Conservation (phyloP, 2,888 invertebrate species). For the Hirtodrosophila alboralis region DNA sequence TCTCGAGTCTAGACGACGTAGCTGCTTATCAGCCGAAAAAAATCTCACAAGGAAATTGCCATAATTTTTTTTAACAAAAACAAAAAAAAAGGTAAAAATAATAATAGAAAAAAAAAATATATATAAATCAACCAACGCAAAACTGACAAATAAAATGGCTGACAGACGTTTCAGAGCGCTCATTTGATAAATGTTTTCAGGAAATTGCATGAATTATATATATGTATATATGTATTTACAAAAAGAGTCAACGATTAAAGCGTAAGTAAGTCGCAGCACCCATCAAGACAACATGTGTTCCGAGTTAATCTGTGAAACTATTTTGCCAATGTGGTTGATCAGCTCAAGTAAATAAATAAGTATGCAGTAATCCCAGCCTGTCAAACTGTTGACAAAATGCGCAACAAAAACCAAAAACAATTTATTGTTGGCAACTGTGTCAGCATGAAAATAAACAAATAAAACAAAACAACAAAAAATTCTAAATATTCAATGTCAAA, state of each 20-base stretch:
- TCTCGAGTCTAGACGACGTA: constrained; percentile 58
- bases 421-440: constrained; percentile 58
- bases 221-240: constrained; percentile 28
- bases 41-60: constrained; percentile 73
- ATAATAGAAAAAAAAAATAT: constrained; percentile 24
- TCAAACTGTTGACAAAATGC: constrained; percentile 52
- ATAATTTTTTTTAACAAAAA: constrained; percentile 34
- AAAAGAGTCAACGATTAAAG: constrained; percentile 42
- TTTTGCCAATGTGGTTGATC: constrained; percentile 9
- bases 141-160: constrained; percentile 18
- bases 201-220: constrained; percentile 63
- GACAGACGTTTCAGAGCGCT: constrained; percentile 8
- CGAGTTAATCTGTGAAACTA: constrained; percentile 20
- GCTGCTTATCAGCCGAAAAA: constrained; percentile 57
- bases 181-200: constrained; percentile 61
- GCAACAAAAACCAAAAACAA: constrained; percentile 33
- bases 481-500: constrained; percentile 68
- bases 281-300: constrained; percentile 47
- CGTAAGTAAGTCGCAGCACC: constrained; percentile 34
- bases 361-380: constrained; percentile 28
- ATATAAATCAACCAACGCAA: constrained; percentile 42
- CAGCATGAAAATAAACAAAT: constrained; percentile 31
- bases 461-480: constrained; percentile 30
- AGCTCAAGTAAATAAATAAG: neutral
- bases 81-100: constrained; percentile 7